A percentile compares a stretch with the other conserved stretches of the same genome.
phyloP scores from a whole-genome alignment of 2,113 vertebrate species.

The Nycticorax nycticorax region DNA sequence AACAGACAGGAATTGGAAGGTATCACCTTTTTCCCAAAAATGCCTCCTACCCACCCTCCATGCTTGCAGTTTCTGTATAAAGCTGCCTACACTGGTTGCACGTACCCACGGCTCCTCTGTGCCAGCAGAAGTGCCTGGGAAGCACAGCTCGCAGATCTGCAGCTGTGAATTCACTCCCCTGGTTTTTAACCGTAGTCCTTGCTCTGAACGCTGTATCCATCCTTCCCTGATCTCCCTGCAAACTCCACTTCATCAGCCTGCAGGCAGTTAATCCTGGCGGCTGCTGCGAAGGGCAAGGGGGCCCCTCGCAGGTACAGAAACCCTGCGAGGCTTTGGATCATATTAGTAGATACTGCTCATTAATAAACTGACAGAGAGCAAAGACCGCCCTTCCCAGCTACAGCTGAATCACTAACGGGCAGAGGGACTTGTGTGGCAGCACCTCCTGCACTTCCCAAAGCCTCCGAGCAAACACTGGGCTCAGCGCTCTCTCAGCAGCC shows the following conservation, averaged over 20 bases:
- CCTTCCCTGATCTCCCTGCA: background rate
- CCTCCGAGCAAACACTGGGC: background rate
- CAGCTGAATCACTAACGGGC: background rate
- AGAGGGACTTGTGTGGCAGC: background rate
- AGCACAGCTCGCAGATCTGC: background rate
- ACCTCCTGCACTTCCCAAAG: background rate
- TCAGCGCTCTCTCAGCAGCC: background rate
- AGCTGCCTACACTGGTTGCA: background rate
- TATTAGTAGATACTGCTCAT: background rate
- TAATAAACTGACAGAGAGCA: background rate
- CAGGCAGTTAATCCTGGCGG: background rate
- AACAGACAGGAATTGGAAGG: fast-evolving
- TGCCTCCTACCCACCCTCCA: background rate
- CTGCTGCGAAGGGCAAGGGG: background rate
- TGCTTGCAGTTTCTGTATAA: background rate
- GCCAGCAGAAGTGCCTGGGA: background rate
- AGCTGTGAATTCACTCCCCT: background rate
- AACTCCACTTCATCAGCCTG: background rate
- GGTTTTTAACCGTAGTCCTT: background rate
- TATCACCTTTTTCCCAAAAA: background rate
- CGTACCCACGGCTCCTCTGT: background rate
- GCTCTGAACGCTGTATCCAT: background rate
- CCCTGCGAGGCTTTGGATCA: background rate
- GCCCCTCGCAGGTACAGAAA: background rate
- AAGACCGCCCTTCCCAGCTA: background rate